phyloP scores from a whole-genome alignment of 1,140 invertebrate species.

The Probaryconus sp. region DNA sequence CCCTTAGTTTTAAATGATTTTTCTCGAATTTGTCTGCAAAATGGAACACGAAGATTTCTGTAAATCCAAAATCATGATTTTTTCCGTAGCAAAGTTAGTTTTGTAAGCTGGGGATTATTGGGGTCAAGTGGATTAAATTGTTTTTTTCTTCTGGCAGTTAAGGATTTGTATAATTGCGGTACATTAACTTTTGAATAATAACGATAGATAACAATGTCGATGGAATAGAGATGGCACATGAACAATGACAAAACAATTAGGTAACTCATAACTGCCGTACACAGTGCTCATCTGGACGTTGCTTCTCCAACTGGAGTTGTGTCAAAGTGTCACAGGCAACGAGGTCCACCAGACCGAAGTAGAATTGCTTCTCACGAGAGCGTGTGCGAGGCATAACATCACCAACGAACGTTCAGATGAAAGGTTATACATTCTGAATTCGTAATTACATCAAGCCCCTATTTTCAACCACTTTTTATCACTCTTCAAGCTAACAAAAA shows the following conservation, averaged over 20 bases:
- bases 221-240: conserved; percentile 50
- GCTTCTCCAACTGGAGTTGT: conserved; percentile 67
- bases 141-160: no score
- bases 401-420: conserved; percentile 57
- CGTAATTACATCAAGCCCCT: conserved; percentile 25
- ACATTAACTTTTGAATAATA: conserved; percentile 13
- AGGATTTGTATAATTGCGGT: neutral
- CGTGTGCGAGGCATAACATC: conserved; percentile 69
- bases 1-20: no score
- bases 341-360: conserved; percentile 74
- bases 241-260: conserved; percentile 77
- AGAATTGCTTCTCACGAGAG: conserved; percentile 67
- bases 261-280: conserved; percentile 75
- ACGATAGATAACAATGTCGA: conserved; percentile 44
- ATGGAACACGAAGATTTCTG: no score
- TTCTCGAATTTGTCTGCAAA: no score
- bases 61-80: no score
- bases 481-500: no score
- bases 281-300: conserved; percentile 65
- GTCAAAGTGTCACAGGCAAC: conserved; percentile 77
- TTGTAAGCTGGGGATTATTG: no score
- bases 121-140: no score
- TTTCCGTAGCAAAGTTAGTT: no score
- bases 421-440: conserved; percentile 24
- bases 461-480: no score